phyloP scores from a whole-genome alignment of 1,140 invertebrate species.

The Tetraneura akinire region DNA sequence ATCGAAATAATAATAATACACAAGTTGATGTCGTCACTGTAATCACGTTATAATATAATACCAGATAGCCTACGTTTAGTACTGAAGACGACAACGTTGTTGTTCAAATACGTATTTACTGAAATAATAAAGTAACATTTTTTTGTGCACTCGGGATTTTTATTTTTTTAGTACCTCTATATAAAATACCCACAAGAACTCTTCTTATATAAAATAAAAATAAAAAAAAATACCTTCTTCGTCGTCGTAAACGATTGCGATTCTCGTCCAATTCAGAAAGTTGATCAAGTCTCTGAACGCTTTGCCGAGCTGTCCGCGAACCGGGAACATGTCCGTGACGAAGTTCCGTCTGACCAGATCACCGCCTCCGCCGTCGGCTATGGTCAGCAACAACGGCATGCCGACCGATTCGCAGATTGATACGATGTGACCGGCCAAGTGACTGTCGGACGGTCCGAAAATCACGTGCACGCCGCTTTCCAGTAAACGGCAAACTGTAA shows the following conservation, averaged over 20 bases:
- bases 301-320: constrained; percentile 77
- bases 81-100: no score
- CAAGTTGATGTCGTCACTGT: no score
- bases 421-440: constrained; percentile 81
- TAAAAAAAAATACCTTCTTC: constrained; percentile 73
- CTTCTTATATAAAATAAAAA: no score
- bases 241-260: constrained; percentile 91
- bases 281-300: constrained; percentile 85
- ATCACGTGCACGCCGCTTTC: constrained; percentile 83
- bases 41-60: no score
- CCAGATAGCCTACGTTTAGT: no score
- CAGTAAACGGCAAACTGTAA: constrained; percentile 81
- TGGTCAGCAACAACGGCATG: constrained; percentile 83
- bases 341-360: constrained; percentile 65
- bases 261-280: constrained; percentile 90
- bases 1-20: no score
- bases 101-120: no score
- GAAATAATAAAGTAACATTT: no score
- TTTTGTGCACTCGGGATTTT: no score
- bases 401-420: constrained; percentile 86
- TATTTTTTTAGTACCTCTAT: no score
- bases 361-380: constrained; percentile 67
- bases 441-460: constrained; percentile 83
- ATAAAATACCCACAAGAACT: no score
- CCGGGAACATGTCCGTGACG: constrained; percentile 88